These are phyloP conservation scores for Drepana falcataria DNA, from an alignment of 2,888 invertebrate genomes.

Conservation along the genomic window DNA sequence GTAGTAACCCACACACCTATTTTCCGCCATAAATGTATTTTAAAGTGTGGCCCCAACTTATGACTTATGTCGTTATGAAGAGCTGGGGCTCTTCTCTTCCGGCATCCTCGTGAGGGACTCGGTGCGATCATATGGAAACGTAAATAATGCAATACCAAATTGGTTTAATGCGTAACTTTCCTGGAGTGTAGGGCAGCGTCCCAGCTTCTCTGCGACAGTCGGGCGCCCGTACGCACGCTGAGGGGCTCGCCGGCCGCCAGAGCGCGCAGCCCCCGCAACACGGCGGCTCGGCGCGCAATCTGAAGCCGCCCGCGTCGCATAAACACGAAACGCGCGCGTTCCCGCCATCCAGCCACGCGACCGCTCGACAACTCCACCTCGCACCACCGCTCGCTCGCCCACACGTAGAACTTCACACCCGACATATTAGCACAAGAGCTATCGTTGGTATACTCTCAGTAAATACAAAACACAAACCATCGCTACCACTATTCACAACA, in stretches of 20 bases:
- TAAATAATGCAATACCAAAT: no score
- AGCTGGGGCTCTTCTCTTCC: no score
- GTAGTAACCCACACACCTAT: no score
- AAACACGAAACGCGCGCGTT: slow-evolving; percentile 25
- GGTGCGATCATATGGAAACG: no score
- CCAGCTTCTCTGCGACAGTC: slow-evolving; percentile 10
- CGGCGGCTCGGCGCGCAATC: slow-evolving; percentile 18
- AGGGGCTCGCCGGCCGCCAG: slow-evolving; percentile 21
- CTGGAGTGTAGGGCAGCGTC: no score
- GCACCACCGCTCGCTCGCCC: slow-evolving; percentile 37
- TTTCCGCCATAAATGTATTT: no score
- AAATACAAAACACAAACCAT: not conserved
- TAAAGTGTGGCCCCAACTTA: no score
- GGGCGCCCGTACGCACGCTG: slow-evolving; percentile 23
- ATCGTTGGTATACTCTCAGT: slow-evolving; percentile 2
- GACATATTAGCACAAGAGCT: not conserved
- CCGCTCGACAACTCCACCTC: slow-evolving; percentile 29
- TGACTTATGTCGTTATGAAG: no score
- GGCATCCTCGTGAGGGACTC: no score
- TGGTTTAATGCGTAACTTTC: no score
- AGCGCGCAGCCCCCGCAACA: slow-evolving; percentile 32
- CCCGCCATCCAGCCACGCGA: slow-evolving; percentile 28
- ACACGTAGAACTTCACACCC: slow-evolving; percentile 23
- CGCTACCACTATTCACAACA: not conserved
- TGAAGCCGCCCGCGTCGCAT: slow-evolving; percentile 22